phyloP scores from a whole-genome alignment of 2,797 vertebrate species.

The Ceryle rudis region DNA sequence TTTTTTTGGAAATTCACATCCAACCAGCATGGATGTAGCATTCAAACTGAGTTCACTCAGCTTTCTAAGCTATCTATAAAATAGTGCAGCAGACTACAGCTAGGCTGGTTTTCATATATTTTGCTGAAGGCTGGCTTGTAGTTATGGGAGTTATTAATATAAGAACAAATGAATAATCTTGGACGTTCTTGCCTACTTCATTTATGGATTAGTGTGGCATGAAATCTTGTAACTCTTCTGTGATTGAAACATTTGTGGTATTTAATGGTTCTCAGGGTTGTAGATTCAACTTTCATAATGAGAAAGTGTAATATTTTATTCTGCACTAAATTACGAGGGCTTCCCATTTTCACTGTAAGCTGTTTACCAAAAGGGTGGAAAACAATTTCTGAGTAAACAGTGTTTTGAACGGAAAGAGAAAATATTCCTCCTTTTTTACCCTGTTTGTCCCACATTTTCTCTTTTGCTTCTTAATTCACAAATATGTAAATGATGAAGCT shows the following conservation, averaged over 20 bases:
- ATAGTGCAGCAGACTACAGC: neutral
- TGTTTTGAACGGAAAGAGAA: neutral
- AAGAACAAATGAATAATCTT: neutral
- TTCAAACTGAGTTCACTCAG: neutral
- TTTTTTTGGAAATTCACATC: neutral
- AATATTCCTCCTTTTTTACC: neutral
- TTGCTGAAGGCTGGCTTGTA: neutral
- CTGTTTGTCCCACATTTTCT: neutral
- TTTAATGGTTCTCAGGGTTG: neutral
- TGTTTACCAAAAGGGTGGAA: neutral
- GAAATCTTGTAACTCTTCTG: neutral
- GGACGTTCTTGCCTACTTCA: neutral
- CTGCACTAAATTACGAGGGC: neutral
- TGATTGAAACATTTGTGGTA: neutral
- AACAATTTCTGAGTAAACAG: neutral
- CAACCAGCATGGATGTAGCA: accelerated
- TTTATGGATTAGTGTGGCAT: neutral
- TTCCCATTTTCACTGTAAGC: neutral
- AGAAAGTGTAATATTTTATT: neutral
- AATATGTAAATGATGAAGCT: neutral
- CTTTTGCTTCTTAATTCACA: neutral
- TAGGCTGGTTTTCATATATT: neutral
- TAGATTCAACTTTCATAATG: neutral
- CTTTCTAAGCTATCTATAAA: neutral
- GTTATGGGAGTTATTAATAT: neutral